These are phyloP conservation scores for Proisotoma minuta DNA, from an alignment of 2,888 invertebrate species.

Conservation along the genomic window DNA sequence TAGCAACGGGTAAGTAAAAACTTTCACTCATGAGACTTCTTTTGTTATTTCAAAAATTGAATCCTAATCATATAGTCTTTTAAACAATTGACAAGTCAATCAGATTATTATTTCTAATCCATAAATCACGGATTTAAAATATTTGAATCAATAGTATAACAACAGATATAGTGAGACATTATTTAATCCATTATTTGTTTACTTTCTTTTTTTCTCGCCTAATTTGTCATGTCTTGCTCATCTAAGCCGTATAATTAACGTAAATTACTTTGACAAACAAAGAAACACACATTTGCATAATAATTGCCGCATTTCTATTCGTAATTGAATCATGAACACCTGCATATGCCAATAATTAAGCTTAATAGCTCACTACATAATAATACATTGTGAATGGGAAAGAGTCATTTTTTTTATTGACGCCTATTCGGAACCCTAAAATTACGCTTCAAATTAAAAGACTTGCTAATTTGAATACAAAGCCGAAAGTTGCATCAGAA, in stretches of 20 bases:
- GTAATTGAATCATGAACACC: slow-evolving; percentile 11
- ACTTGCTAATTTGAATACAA: neutral
- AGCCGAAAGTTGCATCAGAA: neutral
- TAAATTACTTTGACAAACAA: slow-evolving; percentile 12
- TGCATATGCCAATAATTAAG: neutral
- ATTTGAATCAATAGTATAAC: too few species aligned
- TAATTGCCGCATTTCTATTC: slow-evolving; percentile 1
- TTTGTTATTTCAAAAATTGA: too few species aligned
- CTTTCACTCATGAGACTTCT: too few species aligned
- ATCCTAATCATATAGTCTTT: too few species aligned
- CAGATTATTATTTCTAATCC: too few species aligned
- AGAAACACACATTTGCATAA: slow-evolving; percentile 2
- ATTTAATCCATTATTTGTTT: too few species aligned
- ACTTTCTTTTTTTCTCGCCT: slow-evolving; percentile 7
- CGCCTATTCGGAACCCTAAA: neutral
- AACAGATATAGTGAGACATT: too few species aligned
- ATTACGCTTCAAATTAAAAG: neutral
- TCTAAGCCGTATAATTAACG: too few species aligned
- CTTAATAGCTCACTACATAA: neutral
- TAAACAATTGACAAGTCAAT: too few species aligned
- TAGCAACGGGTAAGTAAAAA: too few species aligned
- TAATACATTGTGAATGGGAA: neutral
- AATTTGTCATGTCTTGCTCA: slow-evolving; percentile 5
- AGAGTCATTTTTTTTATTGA: slow-evolving; percentile 3
- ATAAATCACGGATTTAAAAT: too few species aligned